phyloP scores from a whole-genome alignment of 2,113 vertebrate species.

The Bubalus kerabau region DNA sequence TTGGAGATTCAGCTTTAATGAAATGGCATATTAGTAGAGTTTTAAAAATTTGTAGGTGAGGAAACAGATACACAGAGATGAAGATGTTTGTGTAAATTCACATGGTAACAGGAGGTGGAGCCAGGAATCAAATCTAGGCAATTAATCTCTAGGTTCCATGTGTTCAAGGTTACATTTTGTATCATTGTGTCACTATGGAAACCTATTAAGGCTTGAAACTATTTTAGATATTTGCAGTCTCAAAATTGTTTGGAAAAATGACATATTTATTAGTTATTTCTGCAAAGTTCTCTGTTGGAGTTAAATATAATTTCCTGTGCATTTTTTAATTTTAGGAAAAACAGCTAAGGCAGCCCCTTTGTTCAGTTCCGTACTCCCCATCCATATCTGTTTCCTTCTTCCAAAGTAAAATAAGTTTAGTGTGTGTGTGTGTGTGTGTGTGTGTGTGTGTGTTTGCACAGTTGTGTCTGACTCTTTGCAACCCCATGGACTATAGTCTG shows the following conservation, averaged over 20 bases:
- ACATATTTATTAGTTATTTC: not conserved
- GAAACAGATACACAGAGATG: not conserved
- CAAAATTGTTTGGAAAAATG: not conserved
- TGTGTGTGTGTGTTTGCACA: not conserved
- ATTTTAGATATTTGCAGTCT: not conserved
- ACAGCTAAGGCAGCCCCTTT: not conserved
- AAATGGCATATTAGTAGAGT: not conserved
- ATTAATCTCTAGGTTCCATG: no score
- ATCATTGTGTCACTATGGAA: not conserved
- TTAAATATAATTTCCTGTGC: not conserved
- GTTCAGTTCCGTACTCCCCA: rapidly evolving
- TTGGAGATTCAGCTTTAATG: not conserved
- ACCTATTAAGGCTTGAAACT: not conserved
- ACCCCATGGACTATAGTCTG: not conserved
- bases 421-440: not conserved
- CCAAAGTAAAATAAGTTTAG: not conserved
- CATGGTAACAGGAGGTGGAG: not conserved
- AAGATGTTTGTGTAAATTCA: not conserved
- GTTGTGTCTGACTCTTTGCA: not conserved
- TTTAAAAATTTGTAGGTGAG: not conserved
- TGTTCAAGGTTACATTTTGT: not conserved
- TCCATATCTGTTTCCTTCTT: not conserved
- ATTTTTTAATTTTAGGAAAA: not conserved
- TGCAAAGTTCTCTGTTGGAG: not conserved
- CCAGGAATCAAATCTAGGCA: not conserved